Conservation (phyloP, 30 jellyfish, hydroid and myxozoan species). For the Sanderia malayensis region DNA sequence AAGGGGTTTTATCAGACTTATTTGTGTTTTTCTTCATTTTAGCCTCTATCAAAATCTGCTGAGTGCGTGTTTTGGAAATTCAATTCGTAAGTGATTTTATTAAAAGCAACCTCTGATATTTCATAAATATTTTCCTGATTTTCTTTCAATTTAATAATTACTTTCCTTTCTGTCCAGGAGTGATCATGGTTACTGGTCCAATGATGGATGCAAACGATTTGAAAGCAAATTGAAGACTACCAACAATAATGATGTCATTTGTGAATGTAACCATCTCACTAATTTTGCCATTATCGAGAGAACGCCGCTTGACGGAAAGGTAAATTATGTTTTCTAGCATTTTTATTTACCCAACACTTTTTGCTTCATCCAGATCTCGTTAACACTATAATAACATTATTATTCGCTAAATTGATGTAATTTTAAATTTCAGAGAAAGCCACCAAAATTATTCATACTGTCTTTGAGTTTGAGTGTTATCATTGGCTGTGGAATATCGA, state of each 20-base stretch:
- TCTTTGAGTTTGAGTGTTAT: conserved; percentile 57
- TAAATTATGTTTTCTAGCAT: no score
- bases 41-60: conserved; percentile 41
- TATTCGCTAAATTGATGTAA: no score
- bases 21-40: conserved; percentile 2
- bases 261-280: conserved; percentile 87
- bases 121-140: no score
- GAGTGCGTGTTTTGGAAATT: conserved; percentile 71
- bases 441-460: conserved; percentile 40
- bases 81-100: conserved; percentile 56
- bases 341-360: no score
- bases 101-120: no score
- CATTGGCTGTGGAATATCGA: conserved; percentile 79
- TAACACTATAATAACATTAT: no score
- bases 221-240: background rate
- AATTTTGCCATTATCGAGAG: conserved; percentile 81
- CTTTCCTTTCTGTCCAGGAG: background rate
- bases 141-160: background rate
- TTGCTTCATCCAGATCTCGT: no score
- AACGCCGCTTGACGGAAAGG: conserved; percentile 43
- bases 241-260: conserved; percentile 28
- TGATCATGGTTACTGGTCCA: conserved; percentile 79
- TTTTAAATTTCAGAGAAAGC: conserved; percentile 16
- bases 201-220: conserved; percentile 58
- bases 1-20: no score